These are phyloP conservation scores for Colletes collaris DNA, from an alignment of 2,888 invertebrate species.

Conservation along the genomic window DNA sequence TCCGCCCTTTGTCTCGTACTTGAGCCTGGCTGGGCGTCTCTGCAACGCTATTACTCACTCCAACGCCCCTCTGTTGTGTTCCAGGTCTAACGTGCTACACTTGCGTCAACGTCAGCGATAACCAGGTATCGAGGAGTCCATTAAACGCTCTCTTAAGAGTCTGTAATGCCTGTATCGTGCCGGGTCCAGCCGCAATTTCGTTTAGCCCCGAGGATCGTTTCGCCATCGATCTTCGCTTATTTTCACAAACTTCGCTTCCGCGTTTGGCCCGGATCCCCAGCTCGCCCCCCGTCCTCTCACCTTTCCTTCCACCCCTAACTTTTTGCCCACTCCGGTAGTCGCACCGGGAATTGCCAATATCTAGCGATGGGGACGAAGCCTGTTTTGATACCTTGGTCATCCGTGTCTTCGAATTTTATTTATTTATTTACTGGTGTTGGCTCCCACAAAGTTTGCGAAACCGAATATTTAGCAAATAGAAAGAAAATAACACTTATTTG, in stretches of 20 bases:
- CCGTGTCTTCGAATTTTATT: no score
- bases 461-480: no score
- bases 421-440: no score
- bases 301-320: neutral
- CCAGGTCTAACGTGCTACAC: conserved; percentile 85
- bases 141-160: conserved; percentile 71
- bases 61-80: conserved; percentile 62
- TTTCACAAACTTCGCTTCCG: conserved; percentile 24
- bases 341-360: conserved; percentile 35
- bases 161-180: conserved; percentile 71
- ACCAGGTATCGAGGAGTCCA: conserved; percentile 82
- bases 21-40: conserved; percentile 27
- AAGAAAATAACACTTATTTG: no score
- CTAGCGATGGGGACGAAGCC: neutral
- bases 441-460: no score
- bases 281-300: neutral
- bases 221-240: conserved; percentile 63
- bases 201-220: conserved; percentile 46
- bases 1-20: conserved; percentile 56
- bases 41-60: conserved; percentile 62
- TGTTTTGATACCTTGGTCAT: neutral
- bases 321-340: neutral
- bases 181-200: conserved; percentile 66
- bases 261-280: neutral
- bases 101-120: conserved; percentile 87